phyloP scores from a whole-genome alignment of 2,888 invertebrate genomes.

The Caenorhabditis uteleia region DNA sequence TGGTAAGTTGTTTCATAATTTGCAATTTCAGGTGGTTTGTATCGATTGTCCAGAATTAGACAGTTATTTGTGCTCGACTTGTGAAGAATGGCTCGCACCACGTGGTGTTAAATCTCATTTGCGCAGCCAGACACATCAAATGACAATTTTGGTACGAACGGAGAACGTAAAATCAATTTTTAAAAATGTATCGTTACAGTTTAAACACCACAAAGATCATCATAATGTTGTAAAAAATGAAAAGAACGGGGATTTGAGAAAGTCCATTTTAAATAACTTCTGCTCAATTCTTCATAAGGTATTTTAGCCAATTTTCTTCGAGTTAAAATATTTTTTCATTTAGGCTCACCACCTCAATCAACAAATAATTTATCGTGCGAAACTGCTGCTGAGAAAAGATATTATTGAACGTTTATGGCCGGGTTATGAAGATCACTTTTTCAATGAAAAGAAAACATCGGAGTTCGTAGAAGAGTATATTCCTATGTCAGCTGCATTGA shows the following conservation, averaged over 20 bases:
- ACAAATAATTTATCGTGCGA: constrained; percentile 8
- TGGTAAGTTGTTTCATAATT: too few species aligned
- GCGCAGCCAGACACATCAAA: constrained; percentile 12
- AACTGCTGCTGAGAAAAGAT: constrained; percentile 14
- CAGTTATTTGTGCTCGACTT: constrained; percentile 36
- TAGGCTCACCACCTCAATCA: background rate
- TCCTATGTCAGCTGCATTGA: constrained; percentile 7
- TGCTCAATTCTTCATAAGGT: constrained; percentile 14
- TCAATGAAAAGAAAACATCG: background rate
- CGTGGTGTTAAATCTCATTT: constrained; percentile 34
- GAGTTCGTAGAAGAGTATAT: constrained; percentile 1
- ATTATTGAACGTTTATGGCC: constrained; percentile 37
- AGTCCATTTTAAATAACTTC: constrained; percentile 13
- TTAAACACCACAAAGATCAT: background rate
- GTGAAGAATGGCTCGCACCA: constrained; percentile 30
- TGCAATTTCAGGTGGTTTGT: too few species aligned
- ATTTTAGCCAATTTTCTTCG: background rate
- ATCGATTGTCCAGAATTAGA: constrained; percentile 28
- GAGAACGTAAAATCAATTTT: background rate
- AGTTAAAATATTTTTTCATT: background rate
- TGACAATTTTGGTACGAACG: constrained; percentile 27
- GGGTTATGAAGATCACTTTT: constrained; percentile 21
- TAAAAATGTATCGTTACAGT: constrained; percentile 8
- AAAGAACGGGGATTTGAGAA: constrained; percentile 1
- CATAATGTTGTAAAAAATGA: constrained; percentile 6